Conservation (phyloP, 1,140 invertebrate genomes). For the Ips nitidus region DNA sequence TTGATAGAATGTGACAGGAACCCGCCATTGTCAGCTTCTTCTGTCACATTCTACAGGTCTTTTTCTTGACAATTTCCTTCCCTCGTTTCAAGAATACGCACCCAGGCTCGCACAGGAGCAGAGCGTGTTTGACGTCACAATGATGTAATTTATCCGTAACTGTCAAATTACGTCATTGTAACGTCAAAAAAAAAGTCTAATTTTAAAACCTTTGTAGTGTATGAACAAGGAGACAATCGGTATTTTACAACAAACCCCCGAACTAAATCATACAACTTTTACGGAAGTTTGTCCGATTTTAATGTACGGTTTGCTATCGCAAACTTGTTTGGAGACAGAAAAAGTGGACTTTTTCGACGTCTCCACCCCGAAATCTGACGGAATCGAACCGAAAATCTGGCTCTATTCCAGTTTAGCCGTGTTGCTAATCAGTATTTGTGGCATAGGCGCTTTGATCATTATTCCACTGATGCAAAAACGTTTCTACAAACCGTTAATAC, state of each 20-base stretch:
- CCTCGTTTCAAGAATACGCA: no score
- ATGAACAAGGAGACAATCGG: constrained; percentile 26
- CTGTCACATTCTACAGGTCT: no score
- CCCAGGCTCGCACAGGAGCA: no score
- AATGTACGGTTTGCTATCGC: constrained; percentile 42
- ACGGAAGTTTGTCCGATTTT: constrained; percentile 44
- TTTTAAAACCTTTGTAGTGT: constrained; percentile 32
- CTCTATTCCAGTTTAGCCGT: constrained; percentile 79
- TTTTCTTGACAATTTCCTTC: no score
- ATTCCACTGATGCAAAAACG: constrained; percentile 88
- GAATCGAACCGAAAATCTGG: constrained; percentile 58
- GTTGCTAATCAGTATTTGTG: constrained; percentile 80
- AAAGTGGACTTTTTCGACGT: constrained; percentile 9
- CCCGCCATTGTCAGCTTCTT: no score
- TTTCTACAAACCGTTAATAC: constrained; percentile 87
- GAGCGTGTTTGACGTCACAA: background rate
- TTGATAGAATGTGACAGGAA: no score
- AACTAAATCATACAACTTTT: constrained; percentile 38
- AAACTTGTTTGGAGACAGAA: constrained; percentile 24
- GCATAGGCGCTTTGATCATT: constrained; percentile 78
- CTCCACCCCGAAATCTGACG: constrained; percentile 7
- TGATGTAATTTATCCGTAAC: constrained; percentile 4
- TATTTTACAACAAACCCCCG: constrained; percentile 10
- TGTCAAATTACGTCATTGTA: no score
- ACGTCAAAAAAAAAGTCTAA: background rate